Conservation (phyloP, 2,888 invertebrate genomes). For the Tetheella fluctuosa region DNA sequence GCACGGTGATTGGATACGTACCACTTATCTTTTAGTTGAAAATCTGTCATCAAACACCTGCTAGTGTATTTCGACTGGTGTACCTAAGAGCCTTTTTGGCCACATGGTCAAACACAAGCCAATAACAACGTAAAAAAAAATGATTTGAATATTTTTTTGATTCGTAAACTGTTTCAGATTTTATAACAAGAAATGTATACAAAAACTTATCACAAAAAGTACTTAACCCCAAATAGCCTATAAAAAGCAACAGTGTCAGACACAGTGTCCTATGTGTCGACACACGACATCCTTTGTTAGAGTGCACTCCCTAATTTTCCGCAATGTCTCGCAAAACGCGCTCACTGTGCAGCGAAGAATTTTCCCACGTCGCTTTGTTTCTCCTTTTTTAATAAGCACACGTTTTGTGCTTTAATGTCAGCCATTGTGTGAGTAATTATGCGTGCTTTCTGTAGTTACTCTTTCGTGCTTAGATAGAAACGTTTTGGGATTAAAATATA, state of each 20-base stretch:
- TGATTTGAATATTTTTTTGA: no score
- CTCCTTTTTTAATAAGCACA: conserved; percentile 37
- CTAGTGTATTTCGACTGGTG: no score
- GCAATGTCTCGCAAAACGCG: conserved; percentile 11
- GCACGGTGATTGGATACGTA: no score
- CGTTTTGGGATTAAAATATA: not conserved
- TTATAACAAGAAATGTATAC: not conserved
- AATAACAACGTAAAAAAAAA: no score
- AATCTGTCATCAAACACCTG: no score
- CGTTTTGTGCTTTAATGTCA: conserved; percentile 28
- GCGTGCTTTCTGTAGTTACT: conserved; percentile 24
- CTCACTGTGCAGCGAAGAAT: conserved; percentile 9
- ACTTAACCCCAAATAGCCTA: not conserved
- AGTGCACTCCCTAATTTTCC: conserved; percentile 1
- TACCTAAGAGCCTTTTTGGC: no score
- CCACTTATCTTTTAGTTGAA: no score
- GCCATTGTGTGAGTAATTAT: conserved; percentile 42
- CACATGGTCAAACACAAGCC: no score
- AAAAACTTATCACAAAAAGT: not conserved
- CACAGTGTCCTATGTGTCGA: not conserved
- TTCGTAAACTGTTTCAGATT: no score
- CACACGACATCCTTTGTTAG: not conserved
- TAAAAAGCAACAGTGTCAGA: not conserved
- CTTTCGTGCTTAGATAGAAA: conserved; percentile 14
- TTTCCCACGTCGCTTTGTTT: conserved; percentile 19